Base-by-base conservation (phyloP, 2,888 invertebrate genomes). In the Nomada goodeniana region DNA sequence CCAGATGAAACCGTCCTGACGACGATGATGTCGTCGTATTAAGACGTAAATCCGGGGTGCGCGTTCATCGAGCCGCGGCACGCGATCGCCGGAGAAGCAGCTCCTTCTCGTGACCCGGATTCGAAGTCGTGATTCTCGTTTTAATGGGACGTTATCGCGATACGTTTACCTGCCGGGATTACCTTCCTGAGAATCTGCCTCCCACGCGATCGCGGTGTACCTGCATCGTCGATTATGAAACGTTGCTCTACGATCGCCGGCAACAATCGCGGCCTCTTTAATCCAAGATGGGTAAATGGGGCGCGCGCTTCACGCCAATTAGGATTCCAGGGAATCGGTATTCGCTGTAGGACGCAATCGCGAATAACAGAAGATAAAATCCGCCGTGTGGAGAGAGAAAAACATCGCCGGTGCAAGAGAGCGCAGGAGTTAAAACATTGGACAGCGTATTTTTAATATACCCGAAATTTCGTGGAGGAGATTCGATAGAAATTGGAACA, bases 141-240 rank as follows among this genome's bases (percentile, higher is more conserved):
- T 69, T 76, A 76, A 87, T 80, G 72, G 78, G 63, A 83, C 67
- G 74, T 78, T 82, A 84, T 73, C 73, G 69, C 75, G 74, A 75
- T 80, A 82, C 71, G 78, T 63, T 76, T 68, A 59, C 60, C 47
- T 61, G 55, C 44, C 42, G 70, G 75, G 80, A 84, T 79, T 77
- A 82, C 65, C 79, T 67, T 70, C 52, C 42, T 64, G 77, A 61
- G 81, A 83, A 83, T 83, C 76, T 70, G 63, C 73, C 82, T 73
- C 83, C 83, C 73, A 88, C 88, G 82, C 83, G 61, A 70, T 44
- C 23, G 61, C 53, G 69, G 26, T 55, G 64, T 78, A 75, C 53
- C 59, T 70, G 73, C 72, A 61, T 67, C 76, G 65, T 1, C n/a
- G 68, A 63, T 88, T 88, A 88, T 80, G 85, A 86, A 86, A 88